phyloP scores from a whole-genome alignment of 2,113 vertebrate species.

The Tenrec ecaudatus region DNA sequence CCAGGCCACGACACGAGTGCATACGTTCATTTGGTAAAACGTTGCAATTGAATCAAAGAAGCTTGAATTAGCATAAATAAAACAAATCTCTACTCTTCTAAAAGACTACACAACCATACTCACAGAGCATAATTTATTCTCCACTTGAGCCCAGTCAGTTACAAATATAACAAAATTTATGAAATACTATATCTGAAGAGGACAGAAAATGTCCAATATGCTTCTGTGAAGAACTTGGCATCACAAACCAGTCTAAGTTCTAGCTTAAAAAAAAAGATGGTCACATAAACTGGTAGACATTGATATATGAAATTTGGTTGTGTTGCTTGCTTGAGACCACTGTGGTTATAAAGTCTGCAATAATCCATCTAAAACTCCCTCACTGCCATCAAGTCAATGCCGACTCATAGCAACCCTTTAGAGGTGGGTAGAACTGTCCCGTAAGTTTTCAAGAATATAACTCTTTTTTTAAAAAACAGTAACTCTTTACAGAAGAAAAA shows the following conservation, averaged over 20 bases:
- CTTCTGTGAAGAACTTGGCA: not conserved
- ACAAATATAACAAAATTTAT: constrained; percentile 53
- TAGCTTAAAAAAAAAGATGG: constrained; percentile 29
- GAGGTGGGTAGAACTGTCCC: too few relatives aligned
- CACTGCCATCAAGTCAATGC: too few relatives aligned
- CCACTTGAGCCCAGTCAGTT: constrained; percentile 16
- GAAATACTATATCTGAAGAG: not conserved
- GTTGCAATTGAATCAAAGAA: constrained; percentile 35
- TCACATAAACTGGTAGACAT: not conserved
- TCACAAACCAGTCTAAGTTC: not conserved
- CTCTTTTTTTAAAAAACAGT: too few relatives aligned
- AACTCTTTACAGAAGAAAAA: too few relatives aligned
- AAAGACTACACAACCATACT: not conserved
- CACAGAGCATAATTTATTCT: not conserved
- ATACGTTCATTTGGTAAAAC: constrained; percentile 39
- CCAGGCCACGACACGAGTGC: not conserved
- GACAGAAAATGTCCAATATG: not conserved
- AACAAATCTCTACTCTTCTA: constrained; percentile 34
- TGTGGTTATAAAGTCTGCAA: not conserved
- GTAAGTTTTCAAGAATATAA: too few relatives aligned
- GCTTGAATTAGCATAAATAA: constrained; percentile 45
- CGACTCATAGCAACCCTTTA: too few relatives aligned
- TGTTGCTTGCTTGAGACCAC: constrained; percentile 22
- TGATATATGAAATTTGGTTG: not conserved
- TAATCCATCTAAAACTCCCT: not conserved